Conservation (phyloP, 2,797 vertebrate genomes). For the Tragopan temminckii region DNA sequence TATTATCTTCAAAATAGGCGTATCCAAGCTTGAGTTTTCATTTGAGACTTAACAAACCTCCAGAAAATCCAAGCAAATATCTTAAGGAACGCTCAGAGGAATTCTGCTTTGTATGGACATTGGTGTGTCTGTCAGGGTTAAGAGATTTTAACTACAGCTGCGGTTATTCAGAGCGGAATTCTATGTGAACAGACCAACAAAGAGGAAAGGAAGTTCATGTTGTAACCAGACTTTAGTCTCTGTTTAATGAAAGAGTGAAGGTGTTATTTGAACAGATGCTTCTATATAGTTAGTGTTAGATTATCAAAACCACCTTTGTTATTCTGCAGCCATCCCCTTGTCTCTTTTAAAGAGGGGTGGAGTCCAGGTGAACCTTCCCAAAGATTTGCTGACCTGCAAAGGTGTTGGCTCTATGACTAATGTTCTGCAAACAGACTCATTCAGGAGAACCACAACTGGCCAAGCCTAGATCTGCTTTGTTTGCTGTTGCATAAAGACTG, state of each 20-base stretch:
- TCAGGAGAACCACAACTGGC: neutral
- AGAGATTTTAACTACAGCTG: constrained; percentile 20
- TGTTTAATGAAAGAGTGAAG: neutral
- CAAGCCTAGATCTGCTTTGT: constrained; percentile 49
- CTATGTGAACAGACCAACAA: neutral
- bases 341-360: constrained; percentile 14
- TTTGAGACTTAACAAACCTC: neutral
- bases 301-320: constrained; percentile 47
- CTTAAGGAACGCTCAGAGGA: neutral
- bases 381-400: constrained; percentile 23
- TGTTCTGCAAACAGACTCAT: constrained; percentile 54
- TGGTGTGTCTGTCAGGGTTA: neutral
- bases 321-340: constrained; percentile 17
- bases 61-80: neutral
- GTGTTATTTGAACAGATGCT: constrained; percentile 5
- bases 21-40: neutral
- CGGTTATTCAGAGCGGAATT: constrained; percentile 20
- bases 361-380: constrained; percentile 47
- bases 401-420: constrained; percentile 75
- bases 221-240: constrained; percentile 25
- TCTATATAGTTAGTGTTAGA: neutral
- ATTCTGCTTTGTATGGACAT: neutral
- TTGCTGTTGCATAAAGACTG: neutral
- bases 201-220: neutral
- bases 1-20: neutral